phyloP scores from a whole-genome alignment of 2,888 invertebrate species.

The Xestobium rufovillosum region DNA sequence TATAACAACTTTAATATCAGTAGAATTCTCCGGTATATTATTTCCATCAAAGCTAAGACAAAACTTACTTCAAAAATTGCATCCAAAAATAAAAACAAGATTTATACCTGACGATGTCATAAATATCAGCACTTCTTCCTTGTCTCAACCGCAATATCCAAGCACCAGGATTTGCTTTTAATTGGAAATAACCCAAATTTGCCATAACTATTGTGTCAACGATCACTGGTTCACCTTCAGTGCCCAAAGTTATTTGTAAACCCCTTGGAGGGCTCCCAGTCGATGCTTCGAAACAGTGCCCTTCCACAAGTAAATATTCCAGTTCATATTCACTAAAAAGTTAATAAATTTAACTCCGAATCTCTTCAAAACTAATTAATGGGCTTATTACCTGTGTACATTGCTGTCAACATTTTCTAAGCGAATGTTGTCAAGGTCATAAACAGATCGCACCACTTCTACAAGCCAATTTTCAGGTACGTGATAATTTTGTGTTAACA shows the following conservation, averaged over 20 bases:
- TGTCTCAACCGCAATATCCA: slow-evolving; percentile 86
- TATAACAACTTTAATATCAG: slow-evolving; percentile 71
- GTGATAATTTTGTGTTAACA: slow-evolving; percentile 82
- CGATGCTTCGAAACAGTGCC: slow-evolving; percentile 90
- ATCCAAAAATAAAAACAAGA: slow-evolving; percentile 2
- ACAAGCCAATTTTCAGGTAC: slow-evolving; percentile 96
- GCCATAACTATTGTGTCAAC: slow-evolving; percentile 99
- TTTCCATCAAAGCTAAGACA: slow-evolving; percentile 63
- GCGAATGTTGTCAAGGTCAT: slow-evolving; percentile 96
- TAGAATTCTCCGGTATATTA: slow-evolving; percentile 61
- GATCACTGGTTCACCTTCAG: slow-evolving; percentile 64
- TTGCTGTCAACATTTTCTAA: slow-evolving; percentile 85
- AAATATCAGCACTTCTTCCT: slow-evolving; percentile 91
- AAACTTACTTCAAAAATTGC: slow-evolving; percentile 8
- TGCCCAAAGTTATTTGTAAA: slow-evolving; percentile 91
- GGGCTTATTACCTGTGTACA: slow-evolving; percentile 59
- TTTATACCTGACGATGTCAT: slow-evolving; percentile 71
- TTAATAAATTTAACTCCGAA: slow-evolving; percentile 6
- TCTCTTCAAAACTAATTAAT: slow-evolving; percentile 1
- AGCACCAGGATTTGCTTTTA: slow-evolving; percentile 96
- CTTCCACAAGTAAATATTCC: slow-evolving; percentile 90
- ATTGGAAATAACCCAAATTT: slow-evolving; percentile 96
- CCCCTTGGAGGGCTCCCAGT: slow-evolving; percentile 93
- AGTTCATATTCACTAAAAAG: slow-evolving; percentile 83
- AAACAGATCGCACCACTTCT: slow-evolving; percentile 83